These are phyloP conservation scores for Spodoptera exigua DNA, from an alignment of 2,888 invertebrate species.

Conservation along the genomic window DNA sequence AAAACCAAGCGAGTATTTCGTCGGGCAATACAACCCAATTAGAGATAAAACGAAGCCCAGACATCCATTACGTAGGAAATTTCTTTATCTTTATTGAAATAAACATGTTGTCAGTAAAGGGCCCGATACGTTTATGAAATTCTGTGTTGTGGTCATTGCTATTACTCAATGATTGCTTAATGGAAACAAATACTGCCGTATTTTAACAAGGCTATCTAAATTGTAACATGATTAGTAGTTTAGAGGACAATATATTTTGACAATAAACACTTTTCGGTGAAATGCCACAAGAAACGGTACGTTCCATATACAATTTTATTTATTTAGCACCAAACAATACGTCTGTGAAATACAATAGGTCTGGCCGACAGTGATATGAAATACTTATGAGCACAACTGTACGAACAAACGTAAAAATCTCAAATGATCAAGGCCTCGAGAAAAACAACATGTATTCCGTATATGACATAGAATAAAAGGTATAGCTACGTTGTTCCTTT, in stretches of 20 bases:
- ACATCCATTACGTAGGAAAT: constrained; percentile 62
- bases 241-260: too few species aligned
- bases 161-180: constrained; percentile 16
- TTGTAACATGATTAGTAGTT: constrained; percentile 9
- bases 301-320: too few species aligned
- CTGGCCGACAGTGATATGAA: neutral
- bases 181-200: constrained; percentile 25
- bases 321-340: too few species aligned
- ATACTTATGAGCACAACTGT: constrained; percentile 3
- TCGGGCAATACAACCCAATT: constrained; percentile 64
- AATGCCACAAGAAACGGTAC: too few species aligned
- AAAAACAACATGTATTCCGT: constrained; percentile 1
- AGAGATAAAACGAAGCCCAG: constrained; percentile 64
- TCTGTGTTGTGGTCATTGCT: constrained; percentile 39
- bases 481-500: constrained; percentile 7
- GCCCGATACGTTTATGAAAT: constrained; percentile 46
- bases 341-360: neutral
- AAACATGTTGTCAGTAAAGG: constrained; percentile 59
- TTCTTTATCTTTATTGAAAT: constrained; percentile 68
- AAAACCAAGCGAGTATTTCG: constrained; percentile 54
- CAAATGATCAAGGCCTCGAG: constrained; percentile 3
- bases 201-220: constrained; percentile 3
- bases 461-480: constrained; percentile 6
- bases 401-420: neutral
- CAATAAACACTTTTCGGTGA: too few species aligned